These are phyloP conservation scores for Muscicapa striata DNA, from an alignment of 2,797 vertebrate genomes.

Conservation along the genomic window DNA sequence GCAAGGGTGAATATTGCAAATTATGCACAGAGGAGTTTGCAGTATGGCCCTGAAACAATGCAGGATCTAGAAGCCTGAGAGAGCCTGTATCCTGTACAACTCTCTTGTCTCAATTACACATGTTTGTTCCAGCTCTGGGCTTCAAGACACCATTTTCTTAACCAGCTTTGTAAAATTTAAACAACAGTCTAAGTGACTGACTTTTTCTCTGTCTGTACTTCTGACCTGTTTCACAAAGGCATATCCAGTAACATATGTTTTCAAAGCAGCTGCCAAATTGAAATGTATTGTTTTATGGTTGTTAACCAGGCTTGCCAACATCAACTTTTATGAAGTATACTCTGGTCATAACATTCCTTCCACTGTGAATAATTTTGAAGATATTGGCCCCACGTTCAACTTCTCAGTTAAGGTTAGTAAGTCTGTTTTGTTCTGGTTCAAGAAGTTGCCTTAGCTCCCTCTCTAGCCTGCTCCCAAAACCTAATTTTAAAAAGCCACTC, in stretches of 20 bases:
- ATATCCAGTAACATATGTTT: conserved; percentile 31
- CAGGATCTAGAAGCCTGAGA: not conserved
- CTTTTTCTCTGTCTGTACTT: not conserved
- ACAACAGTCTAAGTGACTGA: not conserved
- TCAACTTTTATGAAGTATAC: conserved; percentile 87
- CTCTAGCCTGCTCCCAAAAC: not conserved
- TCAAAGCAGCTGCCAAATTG: conserved; percentile 35
- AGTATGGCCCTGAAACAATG: not conserved
- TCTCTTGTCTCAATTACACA: not conserved
- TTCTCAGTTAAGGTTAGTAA: conserved; percentile 88
- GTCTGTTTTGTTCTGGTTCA: not conserved
- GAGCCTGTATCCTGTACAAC: accelerated
- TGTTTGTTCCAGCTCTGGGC: not conserved
- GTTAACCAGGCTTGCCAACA: conserved; percentile 81
- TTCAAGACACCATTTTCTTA: not conserved
- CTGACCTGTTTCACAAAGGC: not conserved
- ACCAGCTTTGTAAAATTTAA: not conserved
- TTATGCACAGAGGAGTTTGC: not conserved
- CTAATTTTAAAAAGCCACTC: not conserved
- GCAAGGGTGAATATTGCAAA: not conserved
- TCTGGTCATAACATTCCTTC: conserved; percentile 69
- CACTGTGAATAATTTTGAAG: conserved; percentile 79
- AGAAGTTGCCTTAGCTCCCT: not conserved
- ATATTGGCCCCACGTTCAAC: conserved; percentile 88
- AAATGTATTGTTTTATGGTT: conserved; percentile 58